These are phyloP conservation scores for Chymomyza fuscimana DNA, from an alignment of 2,888 invertebrate genomes.

Conservation along the genomic window DNA sequence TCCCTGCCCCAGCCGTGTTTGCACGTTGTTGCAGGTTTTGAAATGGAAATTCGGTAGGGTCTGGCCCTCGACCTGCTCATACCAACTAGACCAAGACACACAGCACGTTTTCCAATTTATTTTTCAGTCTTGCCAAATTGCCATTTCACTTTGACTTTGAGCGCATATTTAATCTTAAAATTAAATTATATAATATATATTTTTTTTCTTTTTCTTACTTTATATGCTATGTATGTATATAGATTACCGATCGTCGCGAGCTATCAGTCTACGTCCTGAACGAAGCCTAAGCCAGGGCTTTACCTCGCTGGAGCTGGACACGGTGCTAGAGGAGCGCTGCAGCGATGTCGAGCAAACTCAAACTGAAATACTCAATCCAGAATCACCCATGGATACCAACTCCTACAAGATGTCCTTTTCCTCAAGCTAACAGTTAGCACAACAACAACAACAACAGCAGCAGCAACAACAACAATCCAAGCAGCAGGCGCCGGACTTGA, in stretches of 20 bases:
- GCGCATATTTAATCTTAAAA: not conserved
- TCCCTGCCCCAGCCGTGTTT: too few species aligned
- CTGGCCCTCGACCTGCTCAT: too few species aligned
- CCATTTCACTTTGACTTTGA: conserved; percentile 7
- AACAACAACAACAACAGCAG: conserved; percentile 39
- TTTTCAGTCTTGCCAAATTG: not conserved
- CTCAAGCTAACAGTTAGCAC: conserved; percentile 75
- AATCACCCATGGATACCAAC: conserved; percentile 77
- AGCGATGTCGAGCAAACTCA: conserved; percentile 88
- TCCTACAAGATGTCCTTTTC: conserved; percentile 76
- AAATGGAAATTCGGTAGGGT: too few species aligned
- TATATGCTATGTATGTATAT: not conserved
- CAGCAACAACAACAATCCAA: conserved; percentile 33
- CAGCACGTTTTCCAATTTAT: not conserved
- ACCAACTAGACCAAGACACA: not conserved
- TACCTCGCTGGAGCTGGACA: conserved; percentile 89
- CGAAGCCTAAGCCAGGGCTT: conserved; percentile 87
- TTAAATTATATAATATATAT: not conserved
- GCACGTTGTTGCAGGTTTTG: too few species aligned
- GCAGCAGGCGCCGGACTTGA: conserved; percentile 9
- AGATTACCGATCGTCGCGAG: conserved; percentile 82
- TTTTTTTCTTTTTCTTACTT: not conserved
- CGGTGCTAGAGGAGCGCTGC: conserved; percentile 91
- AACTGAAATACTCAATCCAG: conserved; percentile 79
- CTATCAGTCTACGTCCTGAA: conserved; percentile 84